Evolutionary conservation across 1,140 invertebrate genomes (phyloP).

Genomic region (Hylaeus anthracinus): DNA sequence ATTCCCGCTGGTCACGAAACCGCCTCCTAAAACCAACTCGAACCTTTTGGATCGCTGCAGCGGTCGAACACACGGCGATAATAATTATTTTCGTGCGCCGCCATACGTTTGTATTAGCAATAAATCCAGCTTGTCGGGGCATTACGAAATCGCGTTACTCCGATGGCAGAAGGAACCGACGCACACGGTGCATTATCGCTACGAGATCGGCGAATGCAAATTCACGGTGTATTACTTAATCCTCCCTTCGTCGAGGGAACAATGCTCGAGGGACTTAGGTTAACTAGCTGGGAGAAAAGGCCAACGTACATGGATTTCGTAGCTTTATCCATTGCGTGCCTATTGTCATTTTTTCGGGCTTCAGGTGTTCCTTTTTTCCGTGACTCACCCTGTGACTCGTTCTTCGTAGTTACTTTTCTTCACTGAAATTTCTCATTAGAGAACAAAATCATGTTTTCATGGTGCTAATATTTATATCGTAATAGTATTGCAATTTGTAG

Average conservation of each 20-base stretch:
- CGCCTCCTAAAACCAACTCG: not conserved
- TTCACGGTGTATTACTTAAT: constrained; percentile 4
- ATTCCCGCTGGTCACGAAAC: not conserved
- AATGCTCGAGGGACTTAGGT: not conserved
- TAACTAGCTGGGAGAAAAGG: not conserved
- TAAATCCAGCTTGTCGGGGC: not conserved
- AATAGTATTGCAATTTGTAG: too few relatives aligned
- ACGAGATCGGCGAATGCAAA: constrained; percentile 11
- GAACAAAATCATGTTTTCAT: too few relatives aligned
- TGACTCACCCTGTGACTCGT: too few relatives aligned
- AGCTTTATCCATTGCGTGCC: too few relatives aligned
- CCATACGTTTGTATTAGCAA: constrained; percentile 2
- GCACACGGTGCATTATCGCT: not conserved
- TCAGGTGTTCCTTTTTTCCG: too few relatives aligned
- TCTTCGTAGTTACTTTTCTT: too few relatives aligned
- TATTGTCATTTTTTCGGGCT: too few relatives aligned
- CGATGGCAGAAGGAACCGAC: not conserved
- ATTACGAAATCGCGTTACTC: not conserved
- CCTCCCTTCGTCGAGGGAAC: not conserved
- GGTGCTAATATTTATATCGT: too few relatives aligned
- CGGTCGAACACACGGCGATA: not conserved
- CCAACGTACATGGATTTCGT: not conserved
- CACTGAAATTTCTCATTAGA: too few relatives aligned
- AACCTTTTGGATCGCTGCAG: not conserved
- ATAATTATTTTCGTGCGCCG: not conserved